phyloP scores from a whole-genome alignment of 2,888 invertebrate genomes.

The Crematogaster levior region DNA sequence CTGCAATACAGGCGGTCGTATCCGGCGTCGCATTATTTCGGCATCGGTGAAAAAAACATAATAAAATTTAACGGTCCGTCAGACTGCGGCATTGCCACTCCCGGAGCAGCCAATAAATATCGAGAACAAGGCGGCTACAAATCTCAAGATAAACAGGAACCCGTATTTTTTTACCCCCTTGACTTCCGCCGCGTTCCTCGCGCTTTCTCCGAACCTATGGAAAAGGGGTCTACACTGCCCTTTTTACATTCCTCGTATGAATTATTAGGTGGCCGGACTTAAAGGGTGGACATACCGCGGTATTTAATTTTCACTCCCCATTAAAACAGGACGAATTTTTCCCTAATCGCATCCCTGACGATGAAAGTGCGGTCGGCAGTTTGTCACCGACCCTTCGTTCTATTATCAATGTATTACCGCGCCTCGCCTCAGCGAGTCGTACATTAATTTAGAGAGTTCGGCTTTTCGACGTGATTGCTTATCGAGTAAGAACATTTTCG shows the following conservation, averaged over 20 bases:
- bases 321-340: conserved; percentile 77
- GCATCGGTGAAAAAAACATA: conserved; percentile 73
- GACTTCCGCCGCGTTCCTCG: conserved; percentile 67
- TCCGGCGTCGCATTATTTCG: conserved; percentile 67
- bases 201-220: conserved; percentile 57
- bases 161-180: conserved; percentile 79
- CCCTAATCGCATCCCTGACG: conserved; percentile 77
- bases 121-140: conserved; percentile 81
- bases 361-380: conserved; percentile 77
- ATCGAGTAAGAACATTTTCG: conserved; percentile 39
- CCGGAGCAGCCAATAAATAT: conserved; percentile 80
- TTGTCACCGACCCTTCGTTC: conserved; percentile 75
- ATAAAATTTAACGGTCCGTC: conserved; percentile 83
- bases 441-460: conserved; percentile 40
- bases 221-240: conserved; percentile 69
- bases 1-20: conserved; percentile 48
- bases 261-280: conserved; percentile 79
- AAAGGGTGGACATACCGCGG: conserved; percentile 80
- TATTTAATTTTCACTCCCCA: conserved; percentile 81
- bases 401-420: conserved; percentile 70
- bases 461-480: conserved; percentile 35
- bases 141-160: conserved; percentile 83
- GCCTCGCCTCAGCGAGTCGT: conserved; percentile 5
- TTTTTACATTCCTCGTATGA: conserved; percentile 82
- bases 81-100: conserved; percentile 67